Conservation (phyloP, 2,113 vertebrate genomes). For the Grammomys surdaster region DNA sequence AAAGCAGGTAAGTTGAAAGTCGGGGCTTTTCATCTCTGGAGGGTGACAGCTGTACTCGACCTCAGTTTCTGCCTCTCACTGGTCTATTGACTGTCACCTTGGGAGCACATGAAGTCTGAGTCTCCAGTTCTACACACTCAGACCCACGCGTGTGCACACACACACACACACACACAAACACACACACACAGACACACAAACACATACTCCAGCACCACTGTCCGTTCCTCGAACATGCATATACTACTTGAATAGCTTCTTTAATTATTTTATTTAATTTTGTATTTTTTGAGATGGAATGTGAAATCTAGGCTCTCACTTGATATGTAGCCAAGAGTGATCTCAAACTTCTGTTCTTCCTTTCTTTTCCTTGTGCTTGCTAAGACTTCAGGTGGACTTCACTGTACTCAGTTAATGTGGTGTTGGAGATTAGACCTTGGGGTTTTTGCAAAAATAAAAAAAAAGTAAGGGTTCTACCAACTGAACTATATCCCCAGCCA, state of each 20-base stretch:
- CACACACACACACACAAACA: not conserved
- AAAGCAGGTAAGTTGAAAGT: conserved; percentile 61
- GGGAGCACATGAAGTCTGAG: not conserved
- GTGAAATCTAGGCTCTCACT: not conserved
- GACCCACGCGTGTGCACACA: rapidly evolving
- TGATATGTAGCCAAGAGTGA: too few species aligned
- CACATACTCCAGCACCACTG: not conserved
- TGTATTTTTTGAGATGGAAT: not conserved
- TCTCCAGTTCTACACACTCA: not conserved
- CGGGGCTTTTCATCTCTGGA: not conserved
- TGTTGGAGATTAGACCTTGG: not conserved
- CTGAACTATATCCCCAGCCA: not conserved
- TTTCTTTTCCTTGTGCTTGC: not conserved
- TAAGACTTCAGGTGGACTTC: not conserved
- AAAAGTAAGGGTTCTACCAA: not conserved
- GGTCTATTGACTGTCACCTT: not conserved
- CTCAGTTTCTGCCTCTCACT: not conserved
- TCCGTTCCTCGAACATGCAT: not conserved
- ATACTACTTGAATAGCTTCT: not conserved
- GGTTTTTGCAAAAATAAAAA: not conserved
- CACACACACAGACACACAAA: not conserved
- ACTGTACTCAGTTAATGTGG: not conserved
- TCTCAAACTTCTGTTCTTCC: not conserved
- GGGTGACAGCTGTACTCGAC: not conserved
- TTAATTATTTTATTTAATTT: conserved; percentile 6